Evolutionary conservation across 2,113 vertebrate genomes (phyloP).

Genomic region (Rhinichthys klamathensis): DNA sequence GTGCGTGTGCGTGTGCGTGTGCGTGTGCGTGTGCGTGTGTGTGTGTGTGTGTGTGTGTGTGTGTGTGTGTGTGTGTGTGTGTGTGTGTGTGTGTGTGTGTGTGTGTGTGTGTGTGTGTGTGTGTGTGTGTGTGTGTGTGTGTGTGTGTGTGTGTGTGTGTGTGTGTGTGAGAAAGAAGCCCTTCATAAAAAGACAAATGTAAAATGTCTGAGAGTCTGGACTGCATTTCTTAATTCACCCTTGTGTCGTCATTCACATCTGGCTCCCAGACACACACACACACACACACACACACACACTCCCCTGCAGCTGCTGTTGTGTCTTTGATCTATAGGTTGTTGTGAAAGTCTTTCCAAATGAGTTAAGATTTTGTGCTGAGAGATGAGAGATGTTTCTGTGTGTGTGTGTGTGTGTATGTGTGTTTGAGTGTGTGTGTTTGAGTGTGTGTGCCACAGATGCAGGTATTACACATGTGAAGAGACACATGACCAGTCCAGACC

Average conservation of each 20-base stretch:
- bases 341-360: slow-evolving; percentile 11
- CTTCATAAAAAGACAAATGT: not conserved
- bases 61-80: not conserved
- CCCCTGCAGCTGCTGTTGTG: not conserved
- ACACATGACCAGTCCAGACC: slow-evolving; percentile 27
- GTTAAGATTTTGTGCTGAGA: not conserved
- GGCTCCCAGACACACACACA: slow-evolving; percentile 36
- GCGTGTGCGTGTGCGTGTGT: too few species aligned
- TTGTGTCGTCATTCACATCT: slow-evolving; percentile 45
- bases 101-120: slow-evolving; percentile 2
- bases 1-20: not conserved
- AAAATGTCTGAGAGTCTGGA: slow-evolving; percentile 34
- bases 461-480: slow-evolving; percentile 13
- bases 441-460: not conserved
- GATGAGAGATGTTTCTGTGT: not conserved
- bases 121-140: slow-evolving; percentile 15
- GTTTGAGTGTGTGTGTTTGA: not conserved
- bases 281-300: not conserved
- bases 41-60: too few species aligned
- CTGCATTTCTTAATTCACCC: slow-evolving; percentile 21
- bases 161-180: not conserved
- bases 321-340: slow-evolving; percentile 12
- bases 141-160: not conserved
- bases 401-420: not conserved
- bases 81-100: too few species aligned